Evolutionary conservation across 2,888 invertebrate species (phyloP), one percentile per base, ranked within the genome.

Genomic region (Drosophila monieri): DNA sequence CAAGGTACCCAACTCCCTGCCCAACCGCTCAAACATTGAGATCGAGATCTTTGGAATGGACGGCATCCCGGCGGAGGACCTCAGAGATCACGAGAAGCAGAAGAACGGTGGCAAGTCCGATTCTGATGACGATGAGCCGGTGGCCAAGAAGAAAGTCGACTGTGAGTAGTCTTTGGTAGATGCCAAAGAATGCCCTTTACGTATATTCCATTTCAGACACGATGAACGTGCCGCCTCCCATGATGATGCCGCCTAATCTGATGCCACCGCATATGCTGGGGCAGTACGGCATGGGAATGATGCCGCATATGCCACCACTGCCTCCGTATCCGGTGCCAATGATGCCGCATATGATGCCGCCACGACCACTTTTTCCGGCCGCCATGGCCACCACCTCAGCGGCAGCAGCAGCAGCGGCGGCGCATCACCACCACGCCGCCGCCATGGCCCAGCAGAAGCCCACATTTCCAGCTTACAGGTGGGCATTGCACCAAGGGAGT

Each of bases 21-120:
- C 99, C 88, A 98, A 98, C 93, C 95, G 99, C 91, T 98, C 98
- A 90, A 98, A 98, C 93, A 98, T 98, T 91, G 99, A 99, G 93
- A 97, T 99, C 92, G 99, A 99, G 94, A 99, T 99, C 90, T 99
- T 99, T 94, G 99, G 99, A 80, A 99, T 99, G 99, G 99, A 99
- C 94, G 99, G 99, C 84, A 99, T 99, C 89, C 99, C 99, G 30
- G 95, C 97, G 58, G 97, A 96, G 87, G 99, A 99, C 93, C 92
- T 98, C 74, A 96, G 96, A 91, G 97, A 98, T 90, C 99, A 99
- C 92, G 98, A 99, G 92, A 94, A 95, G 86, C 96, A 97, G 90
- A 96, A 97, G 90, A 92, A 91, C 74, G 94, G 95, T 52, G 95
- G 95, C 67, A 95, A 94, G 68, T 95, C 95, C 0, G 96, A 96